Evolutionary conservation across 2,797 vertebrate genomes (phyloP), one percentile per base, ranked within the genome.

Genomic region (Cryptoblepharus egeriae): DNA sequence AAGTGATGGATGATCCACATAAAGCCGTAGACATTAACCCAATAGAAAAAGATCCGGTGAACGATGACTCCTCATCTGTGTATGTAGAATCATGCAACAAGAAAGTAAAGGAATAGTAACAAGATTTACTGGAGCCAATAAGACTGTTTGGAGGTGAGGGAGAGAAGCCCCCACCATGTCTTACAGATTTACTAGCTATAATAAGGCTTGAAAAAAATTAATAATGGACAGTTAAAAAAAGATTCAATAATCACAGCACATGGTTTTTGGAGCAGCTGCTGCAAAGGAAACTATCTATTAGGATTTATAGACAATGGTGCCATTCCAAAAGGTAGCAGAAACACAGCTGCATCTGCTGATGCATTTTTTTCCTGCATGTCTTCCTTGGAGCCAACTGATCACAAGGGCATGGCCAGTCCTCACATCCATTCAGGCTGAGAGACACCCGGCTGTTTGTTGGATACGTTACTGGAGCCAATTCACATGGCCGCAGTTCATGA

Each of bases 171-270:
- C 81, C 80, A 42, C 79, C 80, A 80, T 13, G 61, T 37, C 75
- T 71, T 63, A 45, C 30, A 83, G 75, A 87, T 91, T 79, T 87
- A 88, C 65, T 60, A 63, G 20, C 49, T 75, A 67, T 69, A 85
- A 77, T 88, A 87, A 87, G 71, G n/a, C 52, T 82, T 35, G 55
- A 42, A 42, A 37, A 63, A 39, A 63, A 69, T 35, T 79, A 85
- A 79, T 79, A 78, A 55, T 30, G 63, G 67, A 80, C 52, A 68
- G 74, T 85, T 79, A 24, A 73, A 74, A 81, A 52, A 78, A 81
- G 81, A 85, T 77, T 77, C 64, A 81, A 86, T 83, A 88, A 86
- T 86, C 77, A 84, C 45, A 77, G 49, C 55, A 80, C 1, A 0
- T 58, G 49, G 16, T 65, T 83, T 55, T 77, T 61, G 79, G 42